Evolutionary conservation across 2,888 invertebrate species (phyloP).

Genomic region (Tromatobia lineatoria): DNA sequence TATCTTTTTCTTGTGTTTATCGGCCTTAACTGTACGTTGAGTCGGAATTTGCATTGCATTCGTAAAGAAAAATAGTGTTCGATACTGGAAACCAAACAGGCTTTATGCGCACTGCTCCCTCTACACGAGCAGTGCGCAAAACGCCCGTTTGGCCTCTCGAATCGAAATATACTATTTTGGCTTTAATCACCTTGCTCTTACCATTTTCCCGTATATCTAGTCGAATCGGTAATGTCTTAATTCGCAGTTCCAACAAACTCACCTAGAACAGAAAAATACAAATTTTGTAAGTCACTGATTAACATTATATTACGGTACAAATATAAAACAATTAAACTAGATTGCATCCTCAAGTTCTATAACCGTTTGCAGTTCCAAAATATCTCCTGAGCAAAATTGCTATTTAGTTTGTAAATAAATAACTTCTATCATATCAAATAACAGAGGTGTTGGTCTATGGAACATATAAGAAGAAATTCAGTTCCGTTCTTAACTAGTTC

Average conservation of each 20-base stretch:
- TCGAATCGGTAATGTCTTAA: background rate
- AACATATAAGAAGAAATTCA: background rate
- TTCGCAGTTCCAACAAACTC: background rate
- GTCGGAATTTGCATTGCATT: too few species aligned
- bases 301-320: background rate
- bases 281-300: background rate
- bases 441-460: background rate
- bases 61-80: too few species aligned
- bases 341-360: background rate
- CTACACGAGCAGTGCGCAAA: too few species aligned
- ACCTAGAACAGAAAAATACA: slow-evolving; percentile 18
- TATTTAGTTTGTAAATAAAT: background rate
- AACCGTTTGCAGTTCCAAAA: background rate
- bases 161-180: too few species aligned
- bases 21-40: too few species aligned
- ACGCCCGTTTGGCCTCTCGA: too few species aligned
- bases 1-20: too few species aligned
- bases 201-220: background rate
- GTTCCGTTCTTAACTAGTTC: background rate
- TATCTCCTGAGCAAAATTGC: background rate
- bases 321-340: background rate
- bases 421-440: background rate
- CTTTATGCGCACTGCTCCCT: too few species aligned
- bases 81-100: too few species aligned
- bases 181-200: too few species aligned